A percentile compares a stretch with the other conserved stretches of the same genome.
phyloP scores from a whole-genome alignment of 2,888 invertebrate species.

The Cheilosia vulpina region DNA sequence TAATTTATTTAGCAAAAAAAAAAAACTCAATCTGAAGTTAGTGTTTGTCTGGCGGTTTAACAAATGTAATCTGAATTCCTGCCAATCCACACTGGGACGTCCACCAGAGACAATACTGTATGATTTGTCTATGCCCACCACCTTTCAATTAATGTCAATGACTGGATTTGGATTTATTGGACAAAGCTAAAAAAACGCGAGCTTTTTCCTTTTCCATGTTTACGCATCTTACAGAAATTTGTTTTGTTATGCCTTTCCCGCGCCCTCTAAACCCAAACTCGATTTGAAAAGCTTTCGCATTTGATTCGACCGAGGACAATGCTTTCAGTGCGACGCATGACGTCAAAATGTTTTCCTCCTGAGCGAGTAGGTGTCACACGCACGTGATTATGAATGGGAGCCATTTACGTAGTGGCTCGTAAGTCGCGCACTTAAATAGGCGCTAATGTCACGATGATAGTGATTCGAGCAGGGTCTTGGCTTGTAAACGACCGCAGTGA shows the following conservation, averaged over 20 bases:
- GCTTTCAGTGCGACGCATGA: constrained; percentile 6
- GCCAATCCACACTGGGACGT: neutral
- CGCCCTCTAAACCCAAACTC: neutral
- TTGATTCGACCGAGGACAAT: constrained; percentile 38
- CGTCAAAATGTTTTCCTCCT: neutral
- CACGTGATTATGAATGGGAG: constrained; percentile 45
- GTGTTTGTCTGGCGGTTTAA: too few relatives aligned
- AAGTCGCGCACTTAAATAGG: neutral
- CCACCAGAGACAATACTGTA: too few relatives aligned
- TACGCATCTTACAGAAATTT: neutral
- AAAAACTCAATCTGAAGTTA: neutral
- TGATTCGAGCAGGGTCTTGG: neutral
- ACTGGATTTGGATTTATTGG: constrained; percentile 29
- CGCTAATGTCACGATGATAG: neutral
- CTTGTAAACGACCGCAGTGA: constrained; percentile 5
- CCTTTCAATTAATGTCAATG: constrained; percentile 37
- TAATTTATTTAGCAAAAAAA: neutral
- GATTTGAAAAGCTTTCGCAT: constrained; percentile 19
- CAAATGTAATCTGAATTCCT: neutral
- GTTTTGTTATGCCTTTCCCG: constrained; percentile 3
- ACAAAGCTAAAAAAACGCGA: neutral
- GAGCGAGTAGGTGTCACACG: constrained; percentile 34
- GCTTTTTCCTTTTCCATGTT: constrained; percentile 8
- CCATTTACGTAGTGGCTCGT: neutral
- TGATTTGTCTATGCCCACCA: too few relatives aligned